Evolutionary conservation across 37 sponge, comb jelly and placozoan genomes (phyloP), one percentile per base, ranked within the genome.

Genomic region (Diacarnus erythraeanus): DNA sequence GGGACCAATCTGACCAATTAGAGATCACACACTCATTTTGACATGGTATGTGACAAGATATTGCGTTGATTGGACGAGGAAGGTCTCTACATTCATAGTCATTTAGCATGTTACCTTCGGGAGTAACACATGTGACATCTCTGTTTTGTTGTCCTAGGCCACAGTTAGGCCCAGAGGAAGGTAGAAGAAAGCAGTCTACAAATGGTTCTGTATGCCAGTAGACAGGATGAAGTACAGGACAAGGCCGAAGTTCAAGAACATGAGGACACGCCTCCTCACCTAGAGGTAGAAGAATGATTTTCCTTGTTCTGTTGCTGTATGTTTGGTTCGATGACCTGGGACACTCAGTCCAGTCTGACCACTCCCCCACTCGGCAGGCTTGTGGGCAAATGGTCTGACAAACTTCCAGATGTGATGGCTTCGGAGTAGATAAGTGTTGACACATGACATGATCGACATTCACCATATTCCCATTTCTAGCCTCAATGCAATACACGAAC

Each of bases 401-500:
- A 3, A 33, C 3, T 10, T 39, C 44, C 23, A 82, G 25, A 2
- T 34, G 8, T 1, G n/a, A 2, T n/a, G 74, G 82, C 22, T 33
- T 68, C 31, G 68, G 2, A 15, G 29, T 54, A 8, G 29, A 27
- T 4, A 47, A 41, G 0, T 2, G 1, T 3, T 77, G 44, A 39
- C 82, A 82, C 17, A 33, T 17, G 1, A 10, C 26, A 10, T 26
- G 36, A 22, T 82, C 64, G 0, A 73, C 74, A 5, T 4, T 17
- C 22, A 6, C 31, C 47, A n/a, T 34, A 0, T 3, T 30, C 17
- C 74, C 82, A 73, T 72, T 47, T 21, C 4, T 22, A 1, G 25
- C 37, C 64, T 84, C 70, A 0, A 84, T 33, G 61, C 84, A 84
- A 69, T 84, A 76, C n/a, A 69, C 58, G 35, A 34, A 77, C 21